These are phyloP conservation scores for Bufotes viridis DNA, from an alignment of 2,797 vertebrate genomes.

Conservation along the genomic window DNA sequence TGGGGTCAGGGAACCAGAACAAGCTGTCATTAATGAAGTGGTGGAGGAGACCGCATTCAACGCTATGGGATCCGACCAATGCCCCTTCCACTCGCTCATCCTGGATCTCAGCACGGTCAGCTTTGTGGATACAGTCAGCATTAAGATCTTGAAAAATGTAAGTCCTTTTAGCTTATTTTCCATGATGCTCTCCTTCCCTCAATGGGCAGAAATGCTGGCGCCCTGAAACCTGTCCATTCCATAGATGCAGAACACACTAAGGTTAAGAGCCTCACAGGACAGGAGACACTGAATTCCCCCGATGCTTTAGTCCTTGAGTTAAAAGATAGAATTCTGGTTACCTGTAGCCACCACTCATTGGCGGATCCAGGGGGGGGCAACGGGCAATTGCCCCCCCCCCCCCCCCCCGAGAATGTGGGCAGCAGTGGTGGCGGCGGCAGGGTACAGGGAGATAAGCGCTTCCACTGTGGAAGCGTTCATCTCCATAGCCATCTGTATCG, in stretches of 20 bases:
- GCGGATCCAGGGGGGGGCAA: too few species aligned
- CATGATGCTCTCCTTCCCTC: too few species aligned
- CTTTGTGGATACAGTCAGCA: constrained; percentile 90
- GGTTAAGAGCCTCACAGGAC: too few species aligned
- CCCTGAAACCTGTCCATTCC: too few species aligned
- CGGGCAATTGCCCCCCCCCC: too few species aligned
- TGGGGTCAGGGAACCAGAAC: not conserved
- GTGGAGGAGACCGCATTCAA: constrained; percentile 65
- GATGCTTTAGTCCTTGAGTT: not conserved
- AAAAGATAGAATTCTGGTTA: too few species aligned
- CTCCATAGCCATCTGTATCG: too few species aligned
- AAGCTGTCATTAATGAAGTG: not conserved
- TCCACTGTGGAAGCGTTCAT: too few species aligned
- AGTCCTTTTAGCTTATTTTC: constrained; percentile 39
- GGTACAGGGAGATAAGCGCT: too few species aligned
- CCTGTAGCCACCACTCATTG: not conserved
- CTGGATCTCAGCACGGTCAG: constrained; percentile 88
- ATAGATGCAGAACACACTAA: not conserved
- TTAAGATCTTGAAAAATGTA: constrained; percentile 89
- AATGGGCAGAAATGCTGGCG: too few species aligned
- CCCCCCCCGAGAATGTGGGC: too few species aligned
- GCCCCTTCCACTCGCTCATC: constrained; percentile 77
- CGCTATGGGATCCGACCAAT: constrained; percentile 67
- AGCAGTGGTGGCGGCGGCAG: too few species aligned
- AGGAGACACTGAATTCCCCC: not conserved